These are phyloP conservation scores for Sebastes kiyomatsui DNA, from an alignment of 2,797 vertebrate species.

Conservation along the genomic window DNA sequence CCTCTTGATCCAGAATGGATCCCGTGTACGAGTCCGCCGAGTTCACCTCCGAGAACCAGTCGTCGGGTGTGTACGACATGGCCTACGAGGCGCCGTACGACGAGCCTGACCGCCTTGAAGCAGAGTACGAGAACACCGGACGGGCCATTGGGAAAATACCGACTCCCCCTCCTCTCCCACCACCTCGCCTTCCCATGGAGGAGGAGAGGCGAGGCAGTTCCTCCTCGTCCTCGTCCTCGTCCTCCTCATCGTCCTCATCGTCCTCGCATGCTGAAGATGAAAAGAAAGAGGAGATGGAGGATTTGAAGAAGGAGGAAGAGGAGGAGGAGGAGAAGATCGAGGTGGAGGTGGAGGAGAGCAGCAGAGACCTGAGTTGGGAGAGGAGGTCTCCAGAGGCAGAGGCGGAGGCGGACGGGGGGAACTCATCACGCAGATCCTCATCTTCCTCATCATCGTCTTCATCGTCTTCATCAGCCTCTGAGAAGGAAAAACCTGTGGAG, in stretches of 20 bases:
- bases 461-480: slow-evolving; percentile 49
- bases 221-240: slow-evolving; percentile 43
- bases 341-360: background rate
- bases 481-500: slow-evolving; percentile 5
- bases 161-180: slow-evolving; percentile 14
- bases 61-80: background rate
- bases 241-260: slow-evolving; percentile 28
- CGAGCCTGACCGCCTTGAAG: background rate
- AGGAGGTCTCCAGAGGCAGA: slow-evolving; percentile 13
- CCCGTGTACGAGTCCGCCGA: slow-evolving; percentile 37
- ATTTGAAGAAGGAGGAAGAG: background rate
- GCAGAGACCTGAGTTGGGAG: background rate
- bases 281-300: background rate
- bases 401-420: background rate
- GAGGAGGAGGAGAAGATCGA: background rate
- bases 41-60: slow-evolving; percentile 17
- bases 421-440: slow-evolving; percentile 53
- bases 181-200: background rate
- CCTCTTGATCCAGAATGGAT: slow-evolving; percentile 47
- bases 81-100: background rate
- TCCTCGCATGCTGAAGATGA: slow-evolving; percentile 17
- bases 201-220: slow-evolving; percentile 37
- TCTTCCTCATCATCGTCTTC: slow-evolving; percentile 63
- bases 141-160: background rate
- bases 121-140: slow-evolving; percentile 22